Evolutionary conservation across 2,113 vertebrate genomes (phyloP).

Genomic region (Ammodytes dubius): DNA sequence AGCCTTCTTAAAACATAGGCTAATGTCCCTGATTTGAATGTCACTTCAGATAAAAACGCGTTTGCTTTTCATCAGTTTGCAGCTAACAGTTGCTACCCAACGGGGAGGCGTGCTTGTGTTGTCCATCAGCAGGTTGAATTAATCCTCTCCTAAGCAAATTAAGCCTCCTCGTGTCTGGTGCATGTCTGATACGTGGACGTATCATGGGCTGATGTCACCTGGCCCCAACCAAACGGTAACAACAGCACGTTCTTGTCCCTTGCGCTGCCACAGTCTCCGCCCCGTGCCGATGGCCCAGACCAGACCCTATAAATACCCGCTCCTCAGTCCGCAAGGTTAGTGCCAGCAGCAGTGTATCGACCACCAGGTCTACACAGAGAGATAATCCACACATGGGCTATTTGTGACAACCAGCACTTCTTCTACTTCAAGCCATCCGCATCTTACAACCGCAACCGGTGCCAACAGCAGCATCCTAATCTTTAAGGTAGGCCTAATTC

Average conservation of each 20-base stretch:
- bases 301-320: conserved; percentile 42
- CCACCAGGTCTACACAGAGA: conserved; percentile 7
- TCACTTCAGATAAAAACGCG: too few relatives aligned
- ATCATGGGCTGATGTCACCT: conserved; percentile 5
- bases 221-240: neutral
- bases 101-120: too few relatives aligned
- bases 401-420: conserved; percentile 69
- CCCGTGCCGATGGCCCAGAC: neutral
- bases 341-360: neutral
- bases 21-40: too few relatives aligned
- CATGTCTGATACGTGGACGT: too few relatives aligned
- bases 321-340: accelerated
- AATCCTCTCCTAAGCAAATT: neutral
- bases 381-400: conserved; percentile 79
- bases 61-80: too few relatives aligned
- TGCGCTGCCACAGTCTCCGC: conserved; percentile 17
- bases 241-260: conserved; percentile 32
- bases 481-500: conserved; percentile 56
- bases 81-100: too few relatives aligned
- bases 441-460: conserved; percentile 55
- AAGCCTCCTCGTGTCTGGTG: neutral
- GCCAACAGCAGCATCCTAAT: conserved; percentile 43
- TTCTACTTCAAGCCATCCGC: conserved; percentile 52
- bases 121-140: neutral
- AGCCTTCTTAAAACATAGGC: too few relatives aligned